phyloP scores from a whole-genome alignment of 2,888 invertebrate species.

The Saturnia japonica region DNA sequence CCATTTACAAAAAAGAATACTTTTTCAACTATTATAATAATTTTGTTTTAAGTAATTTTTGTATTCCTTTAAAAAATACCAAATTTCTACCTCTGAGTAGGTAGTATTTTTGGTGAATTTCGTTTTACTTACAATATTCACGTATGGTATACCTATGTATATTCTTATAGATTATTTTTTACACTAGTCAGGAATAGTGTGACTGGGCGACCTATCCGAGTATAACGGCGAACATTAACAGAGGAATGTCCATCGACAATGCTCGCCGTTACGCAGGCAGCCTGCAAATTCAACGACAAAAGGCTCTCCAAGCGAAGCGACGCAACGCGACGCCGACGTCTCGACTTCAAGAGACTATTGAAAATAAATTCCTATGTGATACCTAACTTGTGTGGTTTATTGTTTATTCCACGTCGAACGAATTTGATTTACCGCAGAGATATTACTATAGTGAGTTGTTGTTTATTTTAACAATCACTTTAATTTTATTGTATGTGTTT shows the following conservation, averaged over 20 bases:
- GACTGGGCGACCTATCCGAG: not conserved
- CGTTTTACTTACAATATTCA: no score
- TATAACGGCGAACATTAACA: not conserved
- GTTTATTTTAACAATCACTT: not conserved
- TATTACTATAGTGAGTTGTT: not conserved
- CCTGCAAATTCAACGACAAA: not conserved
- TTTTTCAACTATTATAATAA: no score
- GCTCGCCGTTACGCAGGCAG: not conserved
- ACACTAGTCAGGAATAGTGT: no score
- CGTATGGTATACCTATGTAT: no score
- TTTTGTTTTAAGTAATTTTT: no score
- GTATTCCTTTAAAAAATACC: no score
- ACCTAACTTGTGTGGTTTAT: not conserved
- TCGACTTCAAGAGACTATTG: not conserved
- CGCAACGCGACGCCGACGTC: no score
- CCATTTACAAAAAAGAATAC: no score
- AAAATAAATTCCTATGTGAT: not conserved
- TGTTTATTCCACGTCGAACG: not conserved
- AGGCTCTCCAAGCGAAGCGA: no score
- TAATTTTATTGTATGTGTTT: not conserved
- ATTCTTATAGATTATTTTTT: no score
- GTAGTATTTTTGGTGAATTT: no score
- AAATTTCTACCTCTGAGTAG: no score
- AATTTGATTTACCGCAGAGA: not conserved
- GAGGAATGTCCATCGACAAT: not conserved